Evolutionary conservation across 2,888 invertebrate genomes (phyloP), one percentile per base, ranked within the genome.

Genomic region (Cephus sareptanus): DNA sequence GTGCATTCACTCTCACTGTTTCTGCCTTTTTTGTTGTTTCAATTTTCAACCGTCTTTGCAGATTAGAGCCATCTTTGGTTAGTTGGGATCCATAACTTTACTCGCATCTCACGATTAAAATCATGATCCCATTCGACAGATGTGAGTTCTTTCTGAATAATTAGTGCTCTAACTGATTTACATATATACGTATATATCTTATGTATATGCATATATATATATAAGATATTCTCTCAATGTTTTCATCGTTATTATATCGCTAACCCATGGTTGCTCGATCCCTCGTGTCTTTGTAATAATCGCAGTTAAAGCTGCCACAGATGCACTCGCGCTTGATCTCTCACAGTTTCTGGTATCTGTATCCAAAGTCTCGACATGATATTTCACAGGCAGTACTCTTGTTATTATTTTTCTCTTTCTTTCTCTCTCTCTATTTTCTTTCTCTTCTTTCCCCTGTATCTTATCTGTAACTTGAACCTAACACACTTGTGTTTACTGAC

Each of bases 21-120:
- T 56, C 23, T 56, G 23, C 56, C 56, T 23, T 69, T 81, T 81
- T 77, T 83, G 34, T 79, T 75, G 15, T 34, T 31, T 71, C 31
- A 71, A 71, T 11, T 71, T 12, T 37, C 74, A 34, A 23, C 23
- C 74, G 74, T 76, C 76, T 86, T 86, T 83, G 71, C 82, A 86
- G 86, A 86, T 85, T 86, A 84, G 85, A 85, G 83, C 81, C 81
- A 74, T 80, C 85, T 84, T 83, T 85, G 81, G 86, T 86, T 84
- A 84, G 76, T 85, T 86, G 86, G 84, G 85, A 86, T 85, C 84
- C 84, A 77, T 82, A 84, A 85, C 81, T 83, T 85, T 83, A 84
- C 79, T 83, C 81, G 77, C 78, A 79, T 80, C 77, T 83, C 81
- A 80, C 80, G 77, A 82, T 83, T 83, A 85, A 73, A 77, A 81